These are phyloP conservation scores for Griposia aprilina DNA, from an alignment of 2,888 invertebrate species.

Conservation along the genomic window DNA sequence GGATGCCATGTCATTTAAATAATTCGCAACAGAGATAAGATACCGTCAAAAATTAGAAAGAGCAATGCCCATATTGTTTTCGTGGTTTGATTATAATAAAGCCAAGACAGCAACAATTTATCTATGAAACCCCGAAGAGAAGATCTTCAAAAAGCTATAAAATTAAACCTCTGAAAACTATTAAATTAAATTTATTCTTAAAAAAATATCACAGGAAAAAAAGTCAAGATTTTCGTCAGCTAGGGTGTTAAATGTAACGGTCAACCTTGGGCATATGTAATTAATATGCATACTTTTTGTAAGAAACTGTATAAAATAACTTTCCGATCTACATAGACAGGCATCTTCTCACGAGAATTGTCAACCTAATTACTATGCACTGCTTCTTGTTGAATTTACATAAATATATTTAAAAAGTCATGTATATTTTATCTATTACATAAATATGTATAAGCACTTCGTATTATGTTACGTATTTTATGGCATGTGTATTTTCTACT, in stretches of 20 bases:
- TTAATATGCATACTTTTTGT: conserved; percentile 32
- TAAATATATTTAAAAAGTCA: conserved; percentile 47
- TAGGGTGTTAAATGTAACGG: conserved; percentile 57
- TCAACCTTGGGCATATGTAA: conserved; percentile 39
- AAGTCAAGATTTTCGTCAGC: background rate
- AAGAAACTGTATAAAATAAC: conserved; percentile 49
- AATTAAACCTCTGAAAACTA: too few species aligned
- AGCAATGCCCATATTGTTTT: background rate
- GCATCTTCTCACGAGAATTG: conserved; percentile 65
- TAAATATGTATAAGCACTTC: conserved; percentile 43
- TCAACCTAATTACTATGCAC: conserved; percentile 65
- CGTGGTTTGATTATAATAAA: background rate
- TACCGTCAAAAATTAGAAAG: background rate
- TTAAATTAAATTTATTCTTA: background rate
- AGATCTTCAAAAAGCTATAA: background rate
- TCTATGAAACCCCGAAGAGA: background rate
- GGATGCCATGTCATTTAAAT: conserved; percentile 10
- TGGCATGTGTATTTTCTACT: conserved; percentile 2
- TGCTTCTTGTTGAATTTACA: conserved; percentile 55
- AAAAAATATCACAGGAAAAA: background rate
- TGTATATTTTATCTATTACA: conserved; percentile 27
- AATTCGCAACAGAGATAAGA: conserved; percentile 2
- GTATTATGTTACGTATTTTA: conserved; percentile 12
- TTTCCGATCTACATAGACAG: conserved; percentile 21
- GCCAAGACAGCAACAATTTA: background rate